A percentile compares a stretch with the other conserved stretches of the same genome.
Conservation (phyloP, 2,797 vertebrate genomes). For the Sebastes ruberrimus region DNA sequence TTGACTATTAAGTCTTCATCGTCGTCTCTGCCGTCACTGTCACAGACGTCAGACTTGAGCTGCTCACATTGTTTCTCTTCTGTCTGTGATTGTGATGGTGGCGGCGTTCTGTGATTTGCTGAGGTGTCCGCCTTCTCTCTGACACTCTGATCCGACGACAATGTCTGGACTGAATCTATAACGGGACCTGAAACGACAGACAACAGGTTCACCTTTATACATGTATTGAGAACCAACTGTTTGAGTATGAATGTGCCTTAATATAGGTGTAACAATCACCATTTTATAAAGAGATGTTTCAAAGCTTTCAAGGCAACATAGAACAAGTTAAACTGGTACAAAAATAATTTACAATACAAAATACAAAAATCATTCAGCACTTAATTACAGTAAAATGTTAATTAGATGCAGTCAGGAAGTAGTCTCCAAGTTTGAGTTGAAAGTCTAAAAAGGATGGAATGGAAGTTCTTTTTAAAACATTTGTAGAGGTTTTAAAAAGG, state of each 20-base stretch:
- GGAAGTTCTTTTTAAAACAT: no score
- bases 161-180: slow-evolving; percentile 36
- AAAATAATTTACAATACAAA: neutral
- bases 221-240: neutral
- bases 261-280: neutral
- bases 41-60: slow-evolving; percentile 4
- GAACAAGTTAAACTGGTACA: neutral
- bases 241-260: neutral
- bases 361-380: no score
- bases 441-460: no score
- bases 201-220: neutral
- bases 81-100: neutral
- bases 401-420: no score
- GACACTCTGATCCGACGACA: slow-evolving; percentile 29
- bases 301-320: neutral
- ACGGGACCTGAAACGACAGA: slow-evolving; percentile 55
- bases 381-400: neutral
- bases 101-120: slow-evolving; percentile 17
- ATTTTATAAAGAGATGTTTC: neutral
- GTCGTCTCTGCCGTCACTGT: slow-evolving; percentile 10
- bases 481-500: no score
- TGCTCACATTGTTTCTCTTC: slow-evolving; percentile 45
- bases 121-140: slow-evolving; percentile 36
- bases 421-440: no score
- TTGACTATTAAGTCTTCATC: slow-evolving; percentile 65